These are phyloP conservation scores for Epicampocera succincta DNA, from an alignment of 2,888 invertebrate genomes.

Conservation along the genomic window DNA sequence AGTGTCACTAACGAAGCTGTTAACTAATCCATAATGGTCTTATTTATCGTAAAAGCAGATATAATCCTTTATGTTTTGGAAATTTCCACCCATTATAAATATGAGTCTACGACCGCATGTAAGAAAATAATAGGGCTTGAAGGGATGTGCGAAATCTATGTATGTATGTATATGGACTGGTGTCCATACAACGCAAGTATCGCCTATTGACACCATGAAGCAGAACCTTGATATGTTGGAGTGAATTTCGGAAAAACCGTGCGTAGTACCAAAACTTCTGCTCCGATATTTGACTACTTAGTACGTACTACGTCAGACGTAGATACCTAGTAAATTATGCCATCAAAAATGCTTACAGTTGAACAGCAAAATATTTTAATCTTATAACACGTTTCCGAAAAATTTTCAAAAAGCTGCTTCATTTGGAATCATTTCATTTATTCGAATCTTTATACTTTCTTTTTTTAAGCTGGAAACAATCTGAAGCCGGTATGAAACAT, in stretches of 20 bases:
- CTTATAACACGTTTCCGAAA: too few relatives aligned
- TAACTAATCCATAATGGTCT: slow-evolving; percentile 17
- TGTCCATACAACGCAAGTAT: slow-evolving; percentile 10
- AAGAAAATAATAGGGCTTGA: slow-evolving; percentile 21
- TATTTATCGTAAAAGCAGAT: slow-evolving; percentile 15
- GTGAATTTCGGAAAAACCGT: too few relatives aligned
- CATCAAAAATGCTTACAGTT: too few relatives aligned
- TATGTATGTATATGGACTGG: slow-evolving; percentile 11
- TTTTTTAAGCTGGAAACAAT: slow-evolving; percentile 82
- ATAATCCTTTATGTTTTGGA: slow-evolving; percentile 20
- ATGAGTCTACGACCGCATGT: slow-evolving; percentile 1
- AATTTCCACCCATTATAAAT: slow-evolving; percentile 29
- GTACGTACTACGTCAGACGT: too few relatives aligned
- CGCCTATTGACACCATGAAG: too few relatives aligned
- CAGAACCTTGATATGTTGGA: too few relatives aligned
- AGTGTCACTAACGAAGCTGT: slow-evolving; percentile 27
- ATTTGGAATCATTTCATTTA: not conserved
- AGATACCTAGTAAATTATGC: too few relatives aligned
- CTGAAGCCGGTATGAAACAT: slow-evolving; percentile 83
- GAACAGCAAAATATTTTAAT: too few relatives aligned
- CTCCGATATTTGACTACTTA: too few relatives aligned
- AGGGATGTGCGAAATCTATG: slow-evolving; percentile 34
- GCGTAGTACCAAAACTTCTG: too few relatives aligned
- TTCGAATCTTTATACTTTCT: not conserved
- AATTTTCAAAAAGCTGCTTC: too few relatives aligned